Percentiles rank a stretch among this genome's conserved stretches.
Evolutionary conservation across 2,113 vertebrate genomes (phyloP).

Genomic region (Alligator sinensis): DNA sequence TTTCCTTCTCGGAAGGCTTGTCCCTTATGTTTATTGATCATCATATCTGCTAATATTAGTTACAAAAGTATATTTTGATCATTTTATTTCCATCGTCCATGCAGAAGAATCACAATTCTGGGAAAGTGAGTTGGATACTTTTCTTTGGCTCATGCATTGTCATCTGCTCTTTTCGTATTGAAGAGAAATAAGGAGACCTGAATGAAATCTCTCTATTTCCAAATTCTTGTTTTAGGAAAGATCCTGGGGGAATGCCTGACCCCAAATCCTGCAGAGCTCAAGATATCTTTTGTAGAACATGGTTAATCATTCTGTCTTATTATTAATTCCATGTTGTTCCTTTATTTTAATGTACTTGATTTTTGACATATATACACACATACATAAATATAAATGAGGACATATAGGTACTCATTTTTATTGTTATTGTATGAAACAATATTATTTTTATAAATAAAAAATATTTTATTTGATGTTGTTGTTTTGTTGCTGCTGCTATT

Average conservation of each 20-base stretch:
- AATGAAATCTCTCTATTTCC: background rate
- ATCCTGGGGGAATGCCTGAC: background rate
- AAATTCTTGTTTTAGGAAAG: background rate
- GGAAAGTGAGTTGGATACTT: background rate
- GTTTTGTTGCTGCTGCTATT: too few relatives aligned
- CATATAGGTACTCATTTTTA: background rate
- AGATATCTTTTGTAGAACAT: background rate
- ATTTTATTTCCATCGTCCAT: background rate
- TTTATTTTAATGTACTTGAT: too few relatives aligned
- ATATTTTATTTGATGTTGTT: background rate
- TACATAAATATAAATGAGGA: background rate
- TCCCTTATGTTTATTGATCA: slow-evolving; percentile 23
- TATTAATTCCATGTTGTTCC: background rate
- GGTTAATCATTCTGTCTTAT: background rate
- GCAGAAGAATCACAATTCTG: background rate
- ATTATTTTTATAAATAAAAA: background rate
- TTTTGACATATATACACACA: background rate
- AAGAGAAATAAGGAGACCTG: background rate
- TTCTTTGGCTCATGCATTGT: too few relatives aligned
- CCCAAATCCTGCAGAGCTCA: background rate
- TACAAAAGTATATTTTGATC: slow-evolving; percentile 10
- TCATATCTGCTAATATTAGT: slow-evolving; percentile 33
- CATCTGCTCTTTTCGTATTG: background rate
- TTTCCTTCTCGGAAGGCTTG: slow-evolving; percentile 27
- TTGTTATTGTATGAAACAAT: background rate